phyloP scores from a whole-genome alignment of 2,888 invertebrate species.

The Zygogramma bicolorata region DNA sequence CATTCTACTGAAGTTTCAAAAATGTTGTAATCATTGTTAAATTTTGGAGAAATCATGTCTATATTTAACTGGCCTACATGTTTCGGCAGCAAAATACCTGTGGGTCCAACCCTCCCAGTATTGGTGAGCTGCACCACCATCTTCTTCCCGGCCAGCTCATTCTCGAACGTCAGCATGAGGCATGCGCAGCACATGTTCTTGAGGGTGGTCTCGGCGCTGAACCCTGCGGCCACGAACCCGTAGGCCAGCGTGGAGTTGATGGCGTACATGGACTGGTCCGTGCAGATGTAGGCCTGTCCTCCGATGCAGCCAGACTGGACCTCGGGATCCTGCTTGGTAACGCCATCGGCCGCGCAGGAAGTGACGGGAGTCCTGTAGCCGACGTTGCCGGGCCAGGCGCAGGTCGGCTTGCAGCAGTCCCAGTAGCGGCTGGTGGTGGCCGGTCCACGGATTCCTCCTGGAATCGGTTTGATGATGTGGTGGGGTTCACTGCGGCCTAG shows the following conservation, averaged over 20 bases:
- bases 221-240: slow-evolving; percentile 46
- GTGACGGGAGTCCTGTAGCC: slow-evolving; percentile 30
- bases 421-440: slow-evolving; percentile 45
- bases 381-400: slow-evolving; percentile 43
- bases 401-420: slow-evolving; percentile 50
- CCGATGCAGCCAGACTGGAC: slow-evolving; percentile 42
- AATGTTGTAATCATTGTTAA: too few relatives aligned
- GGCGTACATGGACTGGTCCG: slow-evolving; percentile 34
- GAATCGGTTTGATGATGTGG: slow-evolving; percentile 23
- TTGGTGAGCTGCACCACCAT: slow-evolving; percentile 49
- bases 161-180: slow-evolving; percentile 39
- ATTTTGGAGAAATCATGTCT: too few relatives aligned
- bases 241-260: slow-evolving; percentile 45
- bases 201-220: slow-evolving; percentile 32
- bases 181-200: slow-evolving; percentile 49
- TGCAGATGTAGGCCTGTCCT: slow-evolving; percentile 44
- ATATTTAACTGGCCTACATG: too few relatives aligned
- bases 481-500: not conserved
- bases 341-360: slow-evolving; percentile 42
- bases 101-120: slow-evolving; percentile 35
- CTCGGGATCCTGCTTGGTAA: slow-evolving; percentile 32
- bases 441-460: slow-evolving; percentile 39
- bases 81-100: too few relatives aligned
- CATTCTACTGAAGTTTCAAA: too few relatives aligned
- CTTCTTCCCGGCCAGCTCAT: slow-evolving; percentile 39